Evolutionary conservation across 2,797 vertebrate species (phyloP).

Genomic region (Phoebastria nigripes): DNA sequence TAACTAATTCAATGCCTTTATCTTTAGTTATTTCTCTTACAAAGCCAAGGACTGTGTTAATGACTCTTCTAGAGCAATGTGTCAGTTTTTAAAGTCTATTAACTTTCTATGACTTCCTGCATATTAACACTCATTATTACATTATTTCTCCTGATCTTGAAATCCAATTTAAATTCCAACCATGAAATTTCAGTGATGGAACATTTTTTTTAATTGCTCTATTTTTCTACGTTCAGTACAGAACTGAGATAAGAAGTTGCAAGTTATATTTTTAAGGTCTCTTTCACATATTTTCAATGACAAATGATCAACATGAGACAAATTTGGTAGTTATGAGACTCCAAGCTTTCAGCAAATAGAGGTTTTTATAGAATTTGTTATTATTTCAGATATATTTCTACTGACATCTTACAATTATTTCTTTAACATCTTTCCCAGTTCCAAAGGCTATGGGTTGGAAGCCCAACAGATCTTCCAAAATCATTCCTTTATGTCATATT

Average conservation of each 20-base stretch:
- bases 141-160: constrained; percentile 55
- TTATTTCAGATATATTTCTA: neutral
- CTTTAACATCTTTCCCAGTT: neutral
- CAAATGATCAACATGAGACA: neutral
- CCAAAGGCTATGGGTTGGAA: neutral
- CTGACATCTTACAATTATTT: neutral
- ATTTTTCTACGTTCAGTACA: neutral
- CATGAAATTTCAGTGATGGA: constrained; percentile 21
- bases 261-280: constrained; percentile 16
- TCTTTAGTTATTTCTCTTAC: constrained; percentile 30
- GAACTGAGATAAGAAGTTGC: neutral
- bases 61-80: constrained; percentile 81
- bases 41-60: constrained; percentile 77
- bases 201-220: constrained; percentile 20
- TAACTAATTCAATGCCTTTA: constrained; percentile 45
- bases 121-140: constrained; percentile 77
- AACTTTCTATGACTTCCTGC: constrained; percentile 82
- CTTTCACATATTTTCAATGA: constrained; percentile 19
- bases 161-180: constrained; percentile 58
- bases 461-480: neutral
- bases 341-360: neutral
- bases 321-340: neutral
- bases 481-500: neutral
- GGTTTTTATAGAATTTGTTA: neutral
- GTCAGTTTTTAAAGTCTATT: constrained; percentile 88